These are phyloP conservation scores for Sebastolobus altivelis DNA, from an alignment of 2,797 vertebrate species.

Conservation along the genomic window DNA sequence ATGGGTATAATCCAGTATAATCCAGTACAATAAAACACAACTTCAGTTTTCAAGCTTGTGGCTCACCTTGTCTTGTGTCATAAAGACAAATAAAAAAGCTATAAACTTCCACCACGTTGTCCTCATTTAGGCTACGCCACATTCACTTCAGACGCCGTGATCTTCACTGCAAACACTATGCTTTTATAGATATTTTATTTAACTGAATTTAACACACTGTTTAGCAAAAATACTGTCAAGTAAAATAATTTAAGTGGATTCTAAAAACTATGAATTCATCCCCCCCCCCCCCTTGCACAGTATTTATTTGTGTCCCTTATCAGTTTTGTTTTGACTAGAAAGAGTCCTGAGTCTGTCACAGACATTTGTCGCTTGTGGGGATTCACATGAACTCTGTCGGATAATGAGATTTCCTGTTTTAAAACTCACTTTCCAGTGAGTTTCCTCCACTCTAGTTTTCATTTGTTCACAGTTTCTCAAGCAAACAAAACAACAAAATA, in stretches of 20 bases:
- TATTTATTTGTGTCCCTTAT: background rate
- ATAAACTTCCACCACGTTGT: background rate
- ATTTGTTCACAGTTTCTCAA: conserved; percentile 11
- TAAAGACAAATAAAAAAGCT: background rate
- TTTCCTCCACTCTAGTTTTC: background rate
- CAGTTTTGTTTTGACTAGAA: conserved; percentile 1
- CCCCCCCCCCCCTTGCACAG: background rate
- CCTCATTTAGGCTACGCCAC: background rate
- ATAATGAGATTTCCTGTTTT: background rate
- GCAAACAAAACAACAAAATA: background rate
- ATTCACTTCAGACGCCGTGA: background rate
- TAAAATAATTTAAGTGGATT: background rate
- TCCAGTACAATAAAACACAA: background rate
- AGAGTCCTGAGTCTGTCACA: background rate
- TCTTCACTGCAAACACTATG: background rate
- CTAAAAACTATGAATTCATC: background rate
- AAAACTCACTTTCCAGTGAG: background rate
- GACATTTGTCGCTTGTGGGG: background rate
- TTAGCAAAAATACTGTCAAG: background rate
- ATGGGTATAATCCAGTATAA: background rate
- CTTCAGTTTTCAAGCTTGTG: background rate
- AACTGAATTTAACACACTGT: background rate
- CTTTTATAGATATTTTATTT: background rate
- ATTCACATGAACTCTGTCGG: background rate
- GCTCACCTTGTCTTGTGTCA: background rate